Evolutionary conservation across 35 echinoderm and acorn worm genomes (phyloP).

Genomic region (Eucidaris tribuloides): DNA sequence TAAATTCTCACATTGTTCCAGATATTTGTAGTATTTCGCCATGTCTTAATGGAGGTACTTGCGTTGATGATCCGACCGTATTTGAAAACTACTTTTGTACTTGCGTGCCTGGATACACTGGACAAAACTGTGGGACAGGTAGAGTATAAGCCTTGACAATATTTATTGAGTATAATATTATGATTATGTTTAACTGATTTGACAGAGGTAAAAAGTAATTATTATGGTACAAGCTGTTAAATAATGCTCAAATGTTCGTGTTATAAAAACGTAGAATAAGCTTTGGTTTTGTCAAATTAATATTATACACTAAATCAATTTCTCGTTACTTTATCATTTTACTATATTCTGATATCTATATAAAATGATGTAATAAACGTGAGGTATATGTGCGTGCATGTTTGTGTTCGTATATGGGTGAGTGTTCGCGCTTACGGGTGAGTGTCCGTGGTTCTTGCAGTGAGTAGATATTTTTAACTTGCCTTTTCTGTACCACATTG

Average conservation of each 20-base stretch:
- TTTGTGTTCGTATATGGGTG: no score
- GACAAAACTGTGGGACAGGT: slow-evolving; percentile 67
- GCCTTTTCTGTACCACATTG: neutral
- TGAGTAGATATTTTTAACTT: neutral
- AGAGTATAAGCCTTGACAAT: neutral
- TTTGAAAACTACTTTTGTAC: slow-evolving; percentile 20
- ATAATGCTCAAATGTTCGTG: neutral
- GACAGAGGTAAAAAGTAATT: neutral
- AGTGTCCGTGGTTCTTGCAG: no score
- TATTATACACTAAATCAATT: neutral
- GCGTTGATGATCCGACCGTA: slow-evolving; percentile 27
- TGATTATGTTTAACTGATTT: neutral
- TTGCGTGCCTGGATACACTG: slow-evolving; percentile 59
- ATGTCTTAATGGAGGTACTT: slow-evolving; percentile 69
- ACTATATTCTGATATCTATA: no score
- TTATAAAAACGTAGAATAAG: neutral
- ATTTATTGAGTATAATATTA: neutral
- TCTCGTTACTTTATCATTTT: neutral
- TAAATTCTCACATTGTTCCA: neutral
- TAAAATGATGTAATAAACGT: no score
- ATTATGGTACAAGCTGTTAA: neutral
- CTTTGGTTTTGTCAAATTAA: neutral
- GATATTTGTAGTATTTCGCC: slow-evolving; percentile 13
- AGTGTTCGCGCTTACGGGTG: no score
- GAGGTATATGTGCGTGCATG: no score